Base-by-base conservation (phyloP, 2,888 invertebrate genomes). In the Eilema griseolum region DNA sequence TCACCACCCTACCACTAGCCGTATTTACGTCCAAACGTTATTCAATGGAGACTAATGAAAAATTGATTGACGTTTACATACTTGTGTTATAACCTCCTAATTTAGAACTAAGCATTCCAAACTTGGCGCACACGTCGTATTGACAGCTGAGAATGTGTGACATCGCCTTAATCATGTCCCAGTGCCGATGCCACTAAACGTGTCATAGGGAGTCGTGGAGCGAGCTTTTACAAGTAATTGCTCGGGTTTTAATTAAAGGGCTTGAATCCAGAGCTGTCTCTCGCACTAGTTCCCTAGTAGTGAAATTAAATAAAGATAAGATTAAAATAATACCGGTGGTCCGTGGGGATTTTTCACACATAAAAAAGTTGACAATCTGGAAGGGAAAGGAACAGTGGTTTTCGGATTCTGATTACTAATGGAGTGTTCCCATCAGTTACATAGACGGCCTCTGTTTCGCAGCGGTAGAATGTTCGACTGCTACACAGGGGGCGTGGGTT, bases 201-300 rank as follows among this genome's bases (percentile, higher is more conserved):
- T 70, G 66, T 70, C 61, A 67, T 70, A 63, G 33, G 61, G 64
- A 57, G 28, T 61, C 66, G 73, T 71, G 56, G 20, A 56, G 72
- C 65, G 70, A 76, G 81, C 76, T 73, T 62, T 77, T 80, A 79
- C 77, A 74, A 77, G 79, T 79, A 75, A 82, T 82, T 82, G 80
- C 81, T 75, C 61, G 59, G 80, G 65, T 76, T 82, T 82, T 82
- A 82, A 82, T 82, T 80, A 82, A 79, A 77, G 72, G 74, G 70
- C 71, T 80, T 65, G 75, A 82, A 77, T 82, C 75, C 77, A 72
- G 62, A 71, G 81, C 74, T 75, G 79, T 73, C 75, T 80, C 70
- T 59, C 69, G 67, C 79, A 80, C 81, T 75, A 75, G 69, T 66
- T 67, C 69, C 26, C 60, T 56, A 23, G 61, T 41, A 66, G 33